phyloP scores from a whole-genome alignment of 2,888 invertebrate genomes.

The Chaitophorus viminalis region DNA sequence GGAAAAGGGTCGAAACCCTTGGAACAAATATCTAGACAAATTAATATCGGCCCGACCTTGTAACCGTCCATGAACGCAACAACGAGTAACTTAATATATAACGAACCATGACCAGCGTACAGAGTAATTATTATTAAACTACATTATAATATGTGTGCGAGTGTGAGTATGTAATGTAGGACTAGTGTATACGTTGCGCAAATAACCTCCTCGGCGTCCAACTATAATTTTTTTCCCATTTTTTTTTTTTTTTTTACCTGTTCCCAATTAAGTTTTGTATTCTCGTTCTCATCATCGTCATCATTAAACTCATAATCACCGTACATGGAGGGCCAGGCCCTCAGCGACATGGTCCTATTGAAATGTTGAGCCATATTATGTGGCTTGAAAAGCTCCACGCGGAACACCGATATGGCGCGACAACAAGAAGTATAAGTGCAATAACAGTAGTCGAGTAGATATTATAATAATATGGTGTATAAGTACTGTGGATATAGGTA shows the following conservation, averaged over 20 bases:
- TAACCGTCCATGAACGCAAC: not conserved
- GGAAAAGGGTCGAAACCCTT: not conserved
- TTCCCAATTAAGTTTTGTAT: constrained; percentile 42
- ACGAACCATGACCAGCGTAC: constrained; percentile 37
- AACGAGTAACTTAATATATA: constrained; percentile 1
- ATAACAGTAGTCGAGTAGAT: not conserved
- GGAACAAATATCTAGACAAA: not conserved
- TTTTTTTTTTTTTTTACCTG: constrained; percentile 36
- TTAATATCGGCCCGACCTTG: constrained; percentile 12
- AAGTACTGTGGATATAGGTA: not conserved
- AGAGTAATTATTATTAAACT: constrained; percentile 18
- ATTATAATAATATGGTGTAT: not conserved
- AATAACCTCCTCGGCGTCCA: constrained; percentile 2
- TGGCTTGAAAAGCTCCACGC: not conserved
- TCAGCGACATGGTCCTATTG: constrained; percentile 55
- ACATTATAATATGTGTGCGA: not conserved
- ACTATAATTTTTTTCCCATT: not conserved
- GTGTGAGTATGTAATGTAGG: not conserved
- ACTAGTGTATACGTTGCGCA: constrained; percentile 10
- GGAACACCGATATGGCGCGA: not conserved
- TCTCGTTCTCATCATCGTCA: constrained; percentile 19
- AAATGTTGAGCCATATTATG: constrained; percentile 55
- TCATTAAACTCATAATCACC: constrained; percentile 54
- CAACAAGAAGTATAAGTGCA: not conserved
- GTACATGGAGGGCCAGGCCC: constrained; percentile 56